These are phyloP conservation scores for Latheticus oryzae DNA, from an alignment of 2,888 invertebrate genomes.

Conservation along the genomic window DNA sequence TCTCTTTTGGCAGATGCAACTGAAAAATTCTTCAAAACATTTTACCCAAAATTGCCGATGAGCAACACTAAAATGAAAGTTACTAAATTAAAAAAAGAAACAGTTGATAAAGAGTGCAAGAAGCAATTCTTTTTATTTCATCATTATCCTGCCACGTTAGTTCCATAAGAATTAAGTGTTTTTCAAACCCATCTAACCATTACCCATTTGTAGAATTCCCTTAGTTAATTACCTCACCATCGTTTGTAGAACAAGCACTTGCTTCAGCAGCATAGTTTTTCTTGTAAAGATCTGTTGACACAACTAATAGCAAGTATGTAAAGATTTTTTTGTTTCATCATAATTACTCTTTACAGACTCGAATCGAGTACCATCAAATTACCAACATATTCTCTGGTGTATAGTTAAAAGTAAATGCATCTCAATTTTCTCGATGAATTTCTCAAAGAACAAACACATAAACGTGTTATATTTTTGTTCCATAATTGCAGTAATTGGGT, in stretches of 20 bases:
- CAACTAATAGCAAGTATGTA: constrained; percentile 28
- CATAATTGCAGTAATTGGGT: constrained; percentile 43
- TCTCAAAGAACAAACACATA: constrained; percentile 28
- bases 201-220: constrained; percentile 1
- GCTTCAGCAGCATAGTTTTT: too few species aligned
- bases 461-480: constrained; percentile 28
- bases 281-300: constrained; percentile 35
- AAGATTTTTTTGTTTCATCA: constrained; percentile 13
- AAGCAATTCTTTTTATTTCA: too few species aligned
- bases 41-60: too few species aligned
- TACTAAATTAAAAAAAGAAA: too few species aligned
- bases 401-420: constrained; percentile 32
- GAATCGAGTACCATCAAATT: constrained; percentile 11
- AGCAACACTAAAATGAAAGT: too few species aligned
- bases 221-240: constrained; percentile 5
- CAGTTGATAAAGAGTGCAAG: too few species aligned
- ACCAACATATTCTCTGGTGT: constrained; percentile 25
- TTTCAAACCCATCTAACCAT: too few species aligned
- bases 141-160: too few species aligned
- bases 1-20: too few species aligned
- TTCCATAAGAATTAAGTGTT: too few species aligned
- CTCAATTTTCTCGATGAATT: constrained; percentile 37
- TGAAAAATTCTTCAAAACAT: too few species aligned
- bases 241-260: constrained; percentile 9
- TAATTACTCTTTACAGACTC: constrained; percentile 31